These are phyloP conservation scores for Hydropsyche tenuis DNA, from an alignment of 1,140 invertebrate species.

Conservation along the genomic window DNA sequence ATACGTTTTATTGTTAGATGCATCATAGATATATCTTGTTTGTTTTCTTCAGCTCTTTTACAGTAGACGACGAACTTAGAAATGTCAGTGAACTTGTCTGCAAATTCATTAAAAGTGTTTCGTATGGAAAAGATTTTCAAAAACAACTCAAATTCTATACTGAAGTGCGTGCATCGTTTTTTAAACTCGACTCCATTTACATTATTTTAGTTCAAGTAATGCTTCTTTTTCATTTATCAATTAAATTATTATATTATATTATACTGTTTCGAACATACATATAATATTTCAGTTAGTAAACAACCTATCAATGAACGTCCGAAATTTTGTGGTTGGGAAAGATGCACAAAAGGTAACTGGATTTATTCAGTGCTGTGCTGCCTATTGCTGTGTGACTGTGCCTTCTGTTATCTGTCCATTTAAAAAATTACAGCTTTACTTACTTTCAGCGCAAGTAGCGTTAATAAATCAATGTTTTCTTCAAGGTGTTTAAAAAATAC, in stretches of 20 bases:
- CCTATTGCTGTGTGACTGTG: slow-evolving; percentile 94
- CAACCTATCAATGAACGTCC: slow-evolving; percentile 75
- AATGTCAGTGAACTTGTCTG: slow-evolving; percentile 85
- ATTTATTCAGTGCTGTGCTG: slow-evolving; percentile 92
- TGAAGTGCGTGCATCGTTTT: slow-evolving; percentile 86
- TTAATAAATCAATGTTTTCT: slow-evolving; percentile 82
- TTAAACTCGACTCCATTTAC: slow-evolving; percentile 87
- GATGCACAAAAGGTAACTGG: slow-evolving; percentile 82
- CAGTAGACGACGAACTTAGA: slow-evolving; percentile 90
- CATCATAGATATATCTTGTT: slow-evolving; percentile 23
- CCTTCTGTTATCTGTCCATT: slow-evolving; percentile 84
- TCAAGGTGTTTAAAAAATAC: slow-evolving; percentile 67
- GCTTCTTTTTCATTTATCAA: no score
- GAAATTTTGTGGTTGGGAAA: slow-evolving; percentile 75
- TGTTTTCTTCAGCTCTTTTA: slow-evolving; percentile 75
- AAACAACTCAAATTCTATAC: slow-evolving; percentile 93
- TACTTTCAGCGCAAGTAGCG: slow-evolving; percentile 87
- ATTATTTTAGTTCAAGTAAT: slow-evolving; percentile 83
- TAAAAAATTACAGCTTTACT: slow-evolving; percentile 81
- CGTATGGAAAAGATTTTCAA: slow-evolving; percentile 86
- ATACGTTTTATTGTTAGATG: background rate
- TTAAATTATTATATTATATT: slow-evolving; percentile 2
- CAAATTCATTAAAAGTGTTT: slow-evolving; percentile 78
- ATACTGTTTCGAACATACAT: no score
- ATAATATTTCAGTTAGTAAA: slow-evolving; percentile 77